Base-by-base conservation (phyloP, 1,140 invertebrate genomes). In the Phymorhynchus buccinoides region DNA sequence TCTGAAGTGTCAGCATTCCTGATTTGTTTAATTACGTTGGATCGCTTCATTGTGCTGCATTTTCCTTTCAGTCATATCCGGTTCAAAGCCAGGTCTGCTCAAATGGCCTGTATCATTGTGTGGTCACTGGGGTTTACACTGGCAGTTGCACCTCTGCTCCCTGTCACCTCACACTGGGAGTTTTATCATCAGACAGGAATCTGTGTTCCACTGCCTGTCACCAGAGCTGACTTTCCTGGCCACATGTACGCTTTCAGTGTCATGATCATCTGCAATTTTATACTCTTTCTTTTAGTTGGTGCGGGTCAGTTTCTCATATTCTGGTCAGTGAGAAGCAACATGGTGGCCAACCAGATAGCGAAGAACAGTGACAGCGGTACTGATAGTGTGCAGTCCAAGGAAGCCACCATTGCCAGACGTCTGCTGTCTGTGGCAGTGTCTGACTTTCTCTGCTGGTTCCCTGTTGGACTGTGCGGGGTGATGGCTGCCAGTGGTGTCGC, bases 21-120 rank as follows among this genome's bases (percentile, higher is more conserved):
- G 7, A 77, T 91, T 27, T 84, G 86, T 52, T 41, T 89, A 0
- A 89, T 90, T 68, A 88, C 90, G 12, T 27, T 88, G 4, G 90
- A 91, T 44, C 35, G 90, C 37, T 86, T 87, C 68, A 35, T 91
- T 0, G 81, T 81, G 14, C 83, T 91, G 22, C 86, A 86, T 18
- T 90, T 84, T 85, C 89, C 89, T 42, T 89, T 91, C 35, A 62
- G 80, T 22, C 52, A 86, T 7, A 30, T 35, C 7, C 30, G 52
- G 6, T 66, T 89, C 1, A 84, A 35, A 39, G n/a, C 73, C 3
- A 85, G 56, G 62, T 73, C 71, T 14, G 85, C 86, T 9, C 44
- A 68, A 6, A 30, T 86, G n/a, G 32, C 78, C 22, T 44, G 62
- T 30, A 42, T 44, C 41, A 27, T 48, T 3, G 42, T 77, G 14